phyloP scores from a whole-genome alignment of 2,797 vertebrate species.

The Agapornis canus region DNA sequence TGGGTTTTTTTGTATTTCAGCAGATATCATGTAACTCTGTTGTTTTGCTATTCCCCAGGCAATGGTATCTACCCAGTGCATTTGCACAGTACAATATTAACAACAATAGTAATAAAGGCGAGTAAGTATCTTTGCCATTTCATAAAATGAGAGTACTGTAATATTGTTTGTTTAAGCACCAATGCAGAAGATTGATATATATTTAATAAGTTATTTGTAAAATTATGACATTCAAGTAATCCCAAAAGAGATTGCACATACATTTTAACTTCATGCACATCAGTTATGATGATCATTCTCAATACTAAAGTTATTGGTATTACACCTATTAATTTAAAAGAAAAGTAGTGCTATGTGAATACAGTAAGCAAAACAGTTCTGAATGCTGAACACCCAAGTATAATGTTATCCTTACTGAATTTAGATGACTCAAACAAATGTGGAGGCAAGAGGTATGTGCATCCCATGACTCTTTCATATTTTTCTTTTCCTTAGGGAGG shows the following conservation, averaged over 20 bases:
- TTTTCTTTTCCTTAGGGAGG: conserved; percentile 73
- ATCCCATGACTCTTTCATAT: neutral
- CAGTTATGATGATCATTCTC: neutral
- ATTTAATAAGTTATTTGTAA: neutral
- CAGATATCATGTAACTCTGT: neutral
- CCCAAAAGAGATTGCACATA: neutral
- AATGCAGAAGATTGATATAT: neutral
- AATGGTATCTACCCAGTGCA: conserved; percentile 37
- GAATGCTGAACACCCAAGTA: neutral
- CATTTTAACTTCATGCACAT: neutral
- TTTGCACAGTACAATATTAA: conserved; percentile 83
- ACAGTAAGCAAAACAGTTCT: neutral
- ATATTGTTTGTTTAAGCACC: neutral
- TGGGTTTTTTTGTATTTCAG: neutral
- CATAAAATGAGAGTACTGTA: neutral
- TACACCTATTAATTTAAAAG: neutral
- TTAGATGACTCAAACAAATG: neutral
- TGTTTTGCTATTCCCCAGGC: conserved; percentile 72
- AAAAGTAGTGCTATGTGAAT: neutral
- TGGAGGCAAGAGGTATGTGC: neutral
- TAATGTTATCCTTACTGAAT: neutral
- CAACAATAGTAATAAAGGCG: conserved; percentile 93
- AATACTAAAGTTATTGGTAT: neutral
- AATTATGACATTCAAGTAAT: neutral
- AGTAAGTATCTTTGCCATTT: conserved; percentile 78